These are phyloP conservation scores for Chironomus riparius DNA, from an alignment of 2,888 invertebrate genomes.

Conservation along the genomic window DNA sequence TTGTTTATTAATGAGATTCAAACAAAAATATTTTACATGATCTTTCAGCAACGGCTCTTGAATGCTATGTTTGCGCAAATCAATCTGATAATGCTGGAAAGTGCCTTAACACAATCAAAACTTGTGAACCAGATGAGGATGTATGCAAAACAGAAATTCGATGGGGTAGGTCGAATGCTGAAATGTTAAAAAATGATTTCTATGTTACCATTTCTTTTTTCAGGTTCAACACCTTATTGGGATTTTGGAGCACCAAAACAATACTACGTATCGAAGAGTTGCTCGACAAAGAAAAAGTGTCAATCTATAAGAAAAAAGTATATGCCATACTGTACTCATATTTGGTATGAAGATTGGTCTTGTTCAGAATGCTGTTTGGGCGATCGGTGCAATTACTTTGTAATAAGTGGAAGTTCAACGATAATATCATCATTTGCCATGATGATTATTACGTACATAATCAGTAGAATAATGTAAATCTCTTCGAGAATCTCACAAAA, in stretches of 20 bases:
- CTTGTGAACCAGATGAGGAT: conserved; percentile 80
- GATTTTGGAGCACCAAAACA: conserved; percentile 86
- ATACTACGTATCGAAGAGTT: conserved; percentile 84
- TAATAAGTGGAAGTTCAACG: conserved; percentile 46
- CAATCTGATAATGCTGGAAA: conserved; percentile 90
- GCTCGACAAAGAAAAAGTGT: conserved; percentile 74
- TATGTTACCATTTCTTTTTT: neutral
- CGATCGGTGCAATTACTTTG: conserved; percentile 89
- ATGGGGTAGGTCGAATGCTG: conserved; percentile 58
- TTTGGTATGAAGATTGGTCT: conserved; percentile 95
- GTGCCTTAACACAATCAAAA: conserved; percentile 83
- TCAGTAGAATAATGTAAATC: neutral
- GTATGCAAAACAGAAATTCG: conserved; percentile 80
- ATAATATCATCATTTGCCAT: neutral
- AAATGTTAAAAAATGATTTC: conserved; percentile 50
- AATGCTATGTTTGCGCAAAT: conserved; percentile 90
- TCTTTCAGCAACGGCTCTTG: conserved; percentile 47
- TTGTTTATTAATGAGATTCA: neutral
- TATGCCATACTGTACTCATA: conserved; percentile 75
- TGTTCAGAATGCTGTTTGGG: conserved; percentile 94
- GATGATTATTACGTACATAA: neutral
- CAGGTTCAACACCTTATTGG: conserved; percentile 73
- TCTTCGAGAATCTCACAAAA: neutral
- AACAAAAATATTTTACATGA: neutral
- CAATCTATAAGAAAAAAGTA: conserved; percentile 57